These are phyloP conservation scores for Rhyacichthys aspro DNA, from an alignment of 2,797 vertebrate genomes.

Conservation along the genomic window DNA sequence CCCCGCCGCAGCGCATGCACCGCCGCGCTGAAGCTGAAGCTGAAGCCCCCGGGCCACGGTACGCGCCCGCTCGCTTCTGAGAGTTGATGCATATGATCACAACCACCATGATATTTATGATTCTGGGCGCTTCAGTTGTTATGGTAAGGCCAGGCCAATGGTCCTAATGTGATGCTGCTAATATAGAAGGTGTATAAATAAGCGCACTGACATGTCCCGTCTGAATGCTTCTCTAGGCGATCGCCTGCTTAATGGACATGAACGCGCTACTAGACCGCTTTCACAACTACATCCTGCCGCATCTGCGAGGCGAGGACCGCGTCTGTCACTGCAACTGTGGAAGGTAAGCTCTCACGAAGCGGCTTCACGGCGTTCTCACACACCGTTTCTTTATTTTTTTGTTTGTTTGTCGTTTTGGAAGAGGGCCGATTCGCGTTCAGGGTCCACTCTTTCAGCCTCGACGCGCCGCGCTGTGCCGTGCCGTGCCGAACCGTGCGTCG, in stretches of 20 bases:
- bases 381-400: background rate
- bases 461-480: background rate
- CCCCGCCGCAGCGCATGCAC: constrained; percentile 75
- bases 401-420: constrained; percentile 3
- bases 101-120: constrained; percentile 99
- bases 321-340: constrained; percentile 99
- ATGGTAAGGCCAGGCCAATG: constrained; percentile 87
- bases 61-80: constrained; percentile 11
- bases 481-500: background rate
- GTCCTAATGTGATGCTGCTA: background rate
- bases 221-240: constrained; percentile 94
- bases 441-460: background rate
- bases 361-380: constrained; percentile 10
- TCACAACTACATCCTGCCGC: constrained; percentile 99
- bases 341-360: constrained; percentile 82
- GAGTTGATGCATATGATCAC: constrained; percentile 96
- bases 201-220: constrained; percentile 80
- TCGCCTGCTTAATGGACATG: constrained; percentile 99
- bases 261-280: constrained; percentile 99
- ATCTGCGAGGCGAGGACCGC: constrained; percentile 97
- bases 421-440: background rate
- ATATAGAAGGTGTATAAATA: constrained; percentile 3
- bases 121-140: constrained; percentile 98
- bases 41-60: constrained; percentile 58
- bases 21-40: constrained; percentile 76